Conservation (phyloP, 2,797 vertebrate species). For the Paramormyrops hopkinsi region DNA sequence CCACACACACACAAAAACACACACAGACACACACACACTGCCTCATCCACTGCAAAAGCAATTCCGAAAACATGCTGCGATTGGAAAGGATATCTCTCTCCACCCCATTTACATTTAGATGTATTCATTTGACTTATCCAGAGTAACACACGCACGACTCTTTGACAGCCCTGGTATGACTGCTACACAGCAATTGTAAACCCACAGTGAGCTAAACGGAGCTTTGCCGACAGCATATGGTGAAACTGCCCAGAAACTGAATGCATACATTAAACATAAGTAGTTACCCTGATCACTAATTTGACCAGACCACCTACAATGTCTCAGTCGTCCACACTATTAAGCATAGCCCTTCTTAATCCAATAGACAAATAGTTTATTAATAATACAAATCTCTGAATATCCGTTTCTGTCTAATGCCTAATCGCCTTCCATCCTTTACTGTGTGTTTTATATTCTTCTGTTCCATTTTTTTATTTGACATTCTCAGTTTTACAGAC, state of each 20-base stretch:
- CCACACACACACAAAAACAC: background rate
- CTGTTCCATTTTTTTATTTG: background rate
- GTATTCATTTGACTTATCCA: background rate
- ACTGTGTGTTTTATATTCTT: background rate
- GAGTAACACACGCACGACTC: background rate
- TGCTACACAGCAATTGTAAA: background rate
- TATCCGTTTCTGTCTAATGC: background rate
- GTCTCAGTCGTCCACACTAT: background rate
- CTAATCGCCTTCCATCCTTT: background rate
- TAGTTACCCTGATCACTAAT: background rate
- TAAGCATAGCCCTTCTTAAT: background rate
- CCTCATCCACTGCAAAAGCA: background rate
- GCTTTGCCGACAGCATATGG: background rate
- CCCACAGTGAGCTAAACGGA: background rate
- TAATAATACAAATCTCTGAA: background rate
- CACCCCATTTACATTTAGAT: conserved; percentile 6
- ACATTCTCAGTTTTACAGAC: background rate
- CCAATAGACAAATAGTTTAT: background rate
- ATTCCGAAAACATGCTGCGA: background rate
- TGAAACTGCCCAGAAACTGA: background rate
- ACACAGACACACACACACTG: background rate
- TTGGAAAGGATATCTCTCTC: background rate
- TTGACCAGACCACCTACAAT: background rate
- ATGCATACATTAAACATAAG: background rate
- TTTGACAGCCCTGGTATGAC: background rate